Base-by-base conservation (phyloP, 2,797 vertebrate genomes). In the Anguilla megastoma region DNA sequence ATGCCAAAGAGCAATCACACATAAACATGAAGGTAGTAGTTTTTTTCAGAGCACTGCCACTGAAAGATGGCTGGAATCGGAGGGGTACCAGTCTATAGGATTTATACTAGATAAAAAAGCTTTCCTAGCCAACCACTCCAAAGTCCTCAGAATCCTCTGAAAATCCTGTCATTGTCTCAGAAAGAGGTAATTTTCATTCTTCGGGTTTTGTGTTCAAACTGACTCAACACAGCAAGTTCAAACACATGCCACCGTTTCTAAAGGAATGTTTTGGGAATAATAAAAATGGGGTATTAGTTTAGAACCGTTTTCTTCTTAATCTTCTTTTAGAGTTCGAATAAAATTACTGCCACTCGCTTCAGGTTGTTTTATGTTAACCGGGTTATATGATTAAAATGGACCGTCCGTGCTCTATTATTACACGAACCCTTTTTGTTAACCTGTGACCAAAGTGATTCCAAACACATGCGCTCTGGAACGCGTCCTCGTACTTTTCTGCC, bases 201-300 rank as follows among this genome's bases (percentile, higher is more conserved):
- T 82, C 5, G n/a, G 45, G 48, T 50, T 48, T 82, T 79, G 74
- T 41, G 74, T 79, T 16, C 33, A 79, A 14, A 12, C 9, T 27
- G 74, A 79, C 79, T 82, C 45, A 24, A 48, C 79, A n/a, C 18
- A n/a, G 24, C 79, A 82, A 82, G 79, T 82, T 82, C 45, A 82
- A 82, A 82, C 79, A 82, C 45, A 50, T 82, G 8, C 79, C 69
- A 33, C 69, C 7, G 74, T 16, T 41, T 8, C 36, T 10, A 30
- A 48, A 82, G 41, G 79, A 82, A 82, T 82, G 79, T 50, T 82
- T 50, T 50, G 45, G 45, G 24, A 50, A 48, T 48, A 48, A 50
- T 8, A 50, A 41, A 71, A 71, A 12, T 41, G 36, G 74, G 5
- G 36, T 1, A 45, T 36, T 12, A 74, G 30, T 33, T 36, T 45